These are phyloP conservation scores for Cyclophora albipunctata DNA, from an alignment of 2,888 invertebrate species.

Conservation along the genomic window DNA sequence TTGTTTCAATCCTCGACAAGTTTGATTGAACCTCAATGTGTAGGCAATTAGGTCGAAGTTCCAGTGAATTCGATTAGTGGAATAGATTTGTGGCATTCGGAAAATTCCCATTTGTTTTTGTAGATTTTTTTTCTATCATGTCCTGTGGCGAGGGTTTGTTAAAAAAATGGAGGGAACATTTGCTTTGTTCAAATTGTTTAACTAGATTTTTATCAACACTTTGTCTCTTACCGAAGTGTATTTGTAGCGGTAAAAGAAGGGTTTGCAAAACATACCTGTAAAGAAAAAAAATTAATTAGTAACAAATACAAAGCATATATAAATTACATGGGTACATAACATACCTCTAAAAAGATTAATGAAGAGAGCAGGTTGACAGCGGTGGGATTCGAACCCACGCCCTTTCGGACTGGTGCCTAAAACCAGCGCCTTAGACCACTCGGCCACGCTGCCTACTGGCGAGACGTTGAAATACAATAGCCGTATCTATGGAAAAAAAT, in stretches of 20 bases:
- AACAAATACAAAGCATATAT: not conserved
- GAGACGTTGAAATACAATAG: not conserved
- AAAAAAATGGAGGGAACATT: not conserved
- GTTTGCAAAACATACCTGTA: not conserved
- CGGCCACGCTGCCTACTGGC: conserved; percentile 83
- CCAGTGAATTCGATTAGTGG: conserved; percentile 8
- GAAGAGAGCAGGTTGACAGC: conserved; percentile 57
- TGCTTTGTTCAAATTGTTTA: not conserved
- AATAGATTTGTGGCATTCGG: conserved; percentile 27
- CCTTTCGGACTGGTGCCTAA: conserved; percentile 89
- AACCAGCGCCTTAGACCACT: conserved; percentile 94
- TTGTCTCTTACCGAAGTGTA: not conserved
- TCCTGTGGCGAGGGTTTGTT: conserved; percentile 18
- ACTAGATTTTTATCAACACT: not conserved
- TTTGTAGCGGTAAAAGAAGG: not conserved
- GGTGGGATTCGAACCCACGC: conserved; percentile 77
- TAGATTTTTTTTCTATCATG: conserved; percentile 18
- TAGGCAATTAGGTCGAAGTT: conserved; percentile 10
- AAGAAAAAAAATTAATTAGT: not conserved
- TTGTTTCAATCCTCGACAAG: conserved; percentile 10
- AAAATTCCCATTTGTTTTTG: conserved; percentile 24
- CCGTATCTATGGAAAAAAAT: too few relatives aligned
- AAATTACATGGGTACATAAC: not conserved
- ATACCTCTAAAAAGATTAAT: conserved; percentile 4
- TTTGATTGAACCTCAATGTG: conserved; percentile 6